A percentile compares a stretch with the other conserved stretches of the same genome.
Conservation (phyloP, 2,888 invertebrate species). For the Muschampia plurimacula region DNA sequence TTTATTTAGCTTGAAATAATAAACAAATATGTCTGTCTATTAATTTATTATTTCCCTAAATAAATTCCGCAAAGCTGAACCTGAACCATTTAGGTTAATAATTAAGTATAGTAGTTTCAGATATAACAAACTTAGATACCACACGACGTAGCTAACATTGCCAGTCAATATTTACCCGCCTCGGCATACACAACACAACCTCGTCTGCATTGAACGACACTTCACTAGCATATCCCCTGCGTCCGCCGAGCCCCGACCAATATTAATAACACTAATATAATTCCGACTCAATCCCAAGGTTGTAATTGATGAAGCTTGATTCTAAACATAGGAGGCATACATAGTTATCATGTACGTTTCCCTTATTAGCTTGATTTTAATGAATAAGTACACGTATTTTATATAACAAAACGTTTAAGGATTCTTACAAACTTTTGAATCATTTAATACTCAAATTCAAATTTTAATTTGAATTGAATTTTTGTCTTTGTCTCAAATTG, state of each 20-base stretch:
- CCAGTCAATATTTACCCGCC: conserved; percentile 17
- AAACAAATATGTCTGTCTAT: too few species aligned
- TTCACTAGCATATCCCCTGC: conserved; percentile 43
- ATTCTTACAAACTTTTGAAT: too few species aligned
- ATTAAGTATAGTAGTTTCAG: not conserved
- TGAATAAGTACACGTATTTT: too few species aligned
- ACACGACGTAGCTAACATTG: not conserved
- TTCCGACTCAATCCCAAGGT: conserved; percentile 35
- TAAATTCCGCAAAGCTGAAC: too few species aligned
- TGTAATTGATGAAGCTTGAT: conserved; percentile 28
- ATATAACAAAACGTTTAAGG: too few species aligned
- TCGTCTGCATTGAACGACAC: conserved; percentile 26
- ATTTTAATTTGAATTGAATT: too few species aligned
- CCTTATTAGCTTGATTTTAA: too few species aligned
- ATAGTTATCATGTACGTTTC: too few species aligned
- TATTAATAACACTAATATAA: conserved; percentile 32
- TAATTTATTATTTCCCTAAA: too few species aligned
- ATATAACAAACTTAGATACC: not conserved
- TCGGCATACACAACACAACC: conserved; percentile 5
- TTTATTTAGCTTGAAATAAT: too few species aligned
- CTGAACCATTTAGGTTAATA: not conserved
- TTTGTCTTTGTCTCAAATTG: too few species aligned
- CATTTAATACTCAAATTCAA: too few species aligned
- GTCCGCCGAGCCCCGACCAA: conserved; percentile 14
- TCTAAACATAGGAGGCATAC: not conserved